These are phyloP conservation scores for Leptinotarsa defecta DNA, from an alignment of 1,140 invertebrate species.

Conservation along the genomic window DNA sequence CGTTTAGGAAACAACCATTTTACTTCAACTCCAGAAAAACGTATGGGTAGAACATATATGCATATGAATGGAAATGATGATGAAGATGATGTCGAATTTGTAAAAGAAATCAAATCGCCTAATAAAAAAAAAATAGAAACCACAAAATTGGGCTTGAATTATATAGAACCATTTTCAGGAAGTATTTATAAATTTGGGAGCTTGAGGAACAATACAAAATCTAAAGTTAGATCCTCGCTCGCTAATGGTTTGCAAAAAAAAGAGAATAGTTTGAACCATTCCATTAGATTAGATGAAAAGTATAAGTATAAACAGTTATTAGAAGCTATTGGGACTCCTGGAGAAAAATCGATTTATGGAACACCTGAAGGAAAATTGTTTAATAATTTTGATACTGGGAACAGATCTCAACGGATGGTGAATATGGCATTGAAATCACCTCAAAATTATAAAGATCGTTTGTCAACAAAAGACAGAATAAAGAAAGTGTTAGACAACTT, in stretches of 20 bases:
- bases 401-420: conserved; percentile 25
- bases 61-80: conserved; percentile 24
- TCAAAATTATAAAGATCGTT: conserved; percentile 33
- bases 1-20: conserved; percentile 13
- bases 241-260: not conserved
- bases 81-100: conserved; percentile 42
- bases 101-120: conserved; percentile 36
- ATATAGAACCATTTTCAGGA: conserved; percentile 34
- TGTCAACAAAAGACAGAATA: conserved; percentile 48
- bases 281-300: conserved; percentile 51
- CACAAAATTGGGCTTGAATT: conserved; percentile 36
- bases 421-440: conserved; percentile 28
- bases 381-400: conserved; percentile 20
- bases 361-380: conserved; percentile 46
- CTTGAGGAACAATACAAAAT: conserved; percentile 26
- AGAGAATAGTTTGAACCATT: conserved; percentile 39
- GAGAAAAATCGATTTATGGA: conserved; percentile 41
- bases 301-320: conserved; percentile 49
- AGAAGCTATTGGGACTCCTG: conserved; percentile 23
- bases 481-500: conserved; percentile 50
- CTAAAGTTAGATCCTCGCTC: conserved; percentile 19
- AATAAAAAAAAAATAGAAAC: conserved; percentile 33
- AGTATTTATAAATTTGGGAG: conserved; percentile 19
- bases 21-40: conserved; percentile 37
- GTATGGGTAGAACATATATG: not conserved